Percentiles rank a stretch among this genome's conserved stretches.
Evolutionary conservation across 2,113 vertebrate species (phyloP).

Genomic region (Strigops habroptila): DNA sequence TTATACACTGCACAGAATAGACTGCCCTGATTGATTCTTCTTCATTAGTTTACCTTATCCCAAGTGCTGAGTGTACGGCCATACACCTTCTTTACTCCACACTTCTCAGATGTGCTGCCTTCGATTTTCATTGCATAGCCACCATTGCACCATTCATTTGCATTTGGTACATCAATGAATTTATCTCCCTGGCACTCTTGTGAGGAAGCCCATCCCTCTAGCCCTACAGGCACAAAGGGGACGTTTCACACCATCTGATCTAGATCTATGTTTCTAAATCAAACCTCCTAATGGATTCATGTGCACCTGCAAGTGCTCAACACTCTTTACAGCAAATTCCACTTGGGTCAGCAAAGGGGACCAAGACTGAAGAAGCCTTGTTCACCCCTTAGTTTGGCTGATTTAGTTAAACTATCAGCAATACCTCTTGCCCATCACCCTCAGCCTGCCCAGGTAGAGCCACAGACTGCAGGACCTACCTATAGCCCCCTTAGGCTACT

Average conservation of each 20-base stretch:
- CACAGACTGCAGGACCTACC: neutral
- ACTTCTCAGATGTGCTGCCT: neutral
- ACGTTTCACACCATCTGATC: neutral
- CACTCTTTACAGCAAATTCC: neutral
- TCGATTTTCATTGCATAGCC: neutral
- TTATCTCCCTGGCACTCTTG: neutral
- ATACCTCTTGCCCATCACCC: neutral
- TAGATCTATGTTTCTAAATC: neutral
- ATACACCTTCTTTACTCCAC: neutral
- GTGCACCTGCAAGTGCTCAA: neutral
- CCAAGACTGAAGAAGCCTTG: neutral
- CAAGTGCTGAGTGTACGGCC: neutral
- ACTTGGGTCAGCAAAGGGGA: fast-evolving
- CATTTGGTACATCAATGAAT: neutral
- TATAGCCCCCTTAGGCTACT: neutral
- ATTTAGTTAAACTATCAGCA: neutral
- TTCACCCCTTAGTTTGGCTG: neutral
- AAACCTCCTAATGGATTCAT: neutral
- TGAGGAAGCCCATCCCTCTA: neutral
- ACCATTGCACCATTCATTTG: neutral
- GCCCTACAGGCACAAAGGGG: neutral
- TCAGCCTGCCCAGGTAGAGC: neutral
- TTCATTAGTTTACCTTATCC: neutral
- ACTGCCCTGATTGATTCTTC: neutral
- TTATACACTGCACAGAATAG: neutral